Base-by-base conservation (phyloP, 2,888 invertebrate species). In the Apoda limacodes region DNA sequence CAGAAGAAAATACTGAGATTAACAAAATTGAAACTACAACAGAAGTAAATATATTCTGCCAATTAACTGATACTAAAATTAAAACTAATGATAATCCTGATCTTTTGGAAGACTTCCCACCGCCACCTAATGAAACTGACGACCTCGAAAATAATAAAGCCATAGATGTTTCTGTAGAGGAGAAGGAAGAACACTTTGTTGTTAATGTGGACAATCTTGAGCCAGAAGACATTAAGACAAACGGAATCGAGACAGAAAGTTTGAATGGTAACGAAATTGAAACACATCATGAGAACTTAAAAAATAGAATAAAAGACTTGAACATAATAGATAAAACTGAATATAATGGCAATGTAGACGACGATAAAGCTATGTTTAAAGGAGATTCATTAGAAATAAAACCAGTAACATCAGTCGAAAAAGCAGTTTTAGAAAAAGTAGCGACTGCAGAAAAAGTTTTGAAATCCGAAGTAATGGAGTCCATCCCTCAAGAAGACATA, bases 261-360 rank as follows among this genome's bases (percentile, higher is more conserved):
- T 13, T 55, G 19, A 61, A n/a, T n/a, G n/a, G n/a, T n/a, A n/a
- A n/a, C n/a, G n/a, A n/a, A n/a, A n/a, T n/a, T n/a, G n/a, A n/a
- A n/a, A n/a, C n/a, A n/a, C n/a, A n/a, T n/a, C n/a, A n/a, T n/a
- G n/a, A n/a, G n/a, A n/a, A n/a, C n/a, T n/a, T n/a, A n/a, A n/a
- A 59, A 30, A 60, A 55, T 13, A 58, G 55, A 22, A 45, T 50
- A 31, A 59, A 53, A 42, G 56, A 55, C 29, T 34, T 37, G 13
- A 52, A 49, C 28, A 37, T 46, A 25, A 40, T 45, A 10, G 51
- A 51, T 36, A 40, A 35, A 6, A 20, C 40, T 28, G 60, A 61
- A 34, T 63, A 57, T 48, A 69, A 69, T 44, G 69, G 64, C 13
- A 56, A 53, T 26, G 34, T 37, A 13, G 50, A 48, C 9, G 35